Evolutionary conservation across 2,113 vertebrate genomes (phyloP), one percentile per base, ranked within the genome.

Genomic region (Hystrix cristata): DNA sequence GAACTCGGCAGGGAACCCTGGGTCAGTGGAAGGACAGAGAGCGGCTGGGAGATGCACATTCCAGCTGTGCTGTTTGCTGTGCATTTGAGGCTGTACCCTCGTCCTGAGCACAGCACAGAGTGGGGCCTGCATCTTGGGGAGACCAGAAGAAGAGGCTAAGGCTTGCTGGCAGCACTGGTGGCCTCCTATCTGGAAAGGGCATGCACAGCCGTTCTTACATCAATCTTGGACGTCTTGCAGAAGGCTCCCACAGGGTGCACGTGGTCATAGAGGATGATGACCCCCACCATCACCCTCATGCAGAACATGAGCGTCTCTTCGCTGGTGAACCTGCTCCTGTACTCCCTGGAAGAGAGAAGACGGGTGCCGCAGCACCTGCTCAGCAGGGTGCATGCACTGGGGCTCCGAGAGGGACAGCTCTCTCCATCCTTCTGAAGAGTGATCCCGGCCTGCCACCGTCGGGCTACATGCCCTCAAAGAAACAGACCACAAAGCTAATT

Each of bases 281-380:
- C 99, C 0, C 99, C 99, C 57, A 99, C 99, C 99, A 99, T 99
- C 67, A 99, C 99, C 98, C 99, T 98, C 99, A 99, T 99, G 98
- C 99, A 99, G 98, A 99, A 99, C 98, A 99, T 98, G 71, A 99
- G 98, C 0, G 99, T 99, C 97, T 99, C 99, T 96, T 99, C 99
- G 62, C 99, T 99, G 93, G 99, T 99, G 97, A 99, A 99, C 89
- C 99, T 98, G 97, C 99, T 99, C 4, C 99, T 99, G 96, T 99
- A 99, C 94, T 99, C 99, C 94, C 99, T 99, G 97, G 1, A 97
- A 98, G 80, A 95, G 31, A 97, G 18, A 4, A 51, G 67, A 87
- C 25, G 3, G 65, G 43, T 19, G 7, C 0, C 0, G 1, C 0
- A 0, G 86, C n/a, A 74, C 62, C 46, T 38, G 76, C n/a, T 19